A percentile compares a stretch with the other conserved stretches of the same genome.
Conservation (phyloP, 2,113 vertebrate species). For the Campylomormyrus tamandua region DNA sequence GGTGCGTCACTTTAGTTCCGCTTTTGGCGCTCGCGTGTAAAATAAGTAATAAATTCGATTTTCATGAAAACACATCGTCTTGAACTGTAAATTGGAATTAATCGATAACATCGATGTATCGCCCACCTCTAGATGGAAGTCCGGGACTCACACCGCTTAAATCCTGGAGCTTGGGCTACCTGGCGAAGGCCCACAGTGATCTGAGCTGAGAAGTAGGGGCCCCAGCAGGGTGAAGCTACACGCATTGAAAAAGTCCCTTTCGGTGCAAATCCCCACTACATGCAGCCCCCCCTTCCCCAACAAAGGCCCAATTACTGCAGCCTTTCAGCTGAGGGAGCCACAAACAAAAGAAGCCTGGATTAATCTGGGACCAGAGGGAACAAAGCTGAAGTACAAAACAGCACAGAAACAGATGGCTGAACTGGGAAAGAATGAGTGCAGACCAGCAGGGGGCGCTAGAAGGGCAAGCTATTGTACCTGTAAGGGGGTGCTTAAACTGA, state of each 20-base stretch:
- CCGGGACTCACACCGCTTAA: not conserved
- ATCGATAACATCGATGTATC: no score
- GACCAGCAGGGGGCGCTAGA: not conserved
- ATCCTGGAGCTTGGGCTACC: not conserved
- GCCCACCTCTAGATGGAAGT: no score
- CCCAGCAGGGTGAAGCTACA: not conserved
- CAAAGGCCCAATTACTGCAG: not conserved
- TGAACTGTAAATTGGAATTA: no score
- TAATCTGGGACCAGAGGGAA: not conserved
- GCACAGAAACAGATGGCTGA: not conserved
- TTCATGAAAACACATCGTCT: no score
- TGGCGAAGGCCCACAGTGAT: not conserved
- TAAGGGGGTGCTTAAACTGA: not conserved
- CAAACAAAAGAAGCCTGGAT: not conserved
- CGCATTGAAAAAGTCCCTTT: not conserved
- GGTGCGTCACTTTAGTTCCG: no score
- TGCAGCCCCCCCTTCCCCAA: not conserved
- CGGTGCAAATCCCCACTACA: not conserved
- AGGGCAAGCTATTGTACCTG: not conserved
- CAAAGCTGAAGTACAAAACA: not conserved
- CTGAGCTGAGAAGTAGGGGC: not conserved
- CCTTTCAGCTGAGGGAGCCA: slow-evolving; percentile 21
- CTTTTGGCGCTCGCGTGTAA: no score
- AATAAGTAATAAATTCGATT: no score
- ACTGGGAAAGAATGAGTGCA: not conserved